Evolutionary conservation across 1,140 invertebrate genomes (phyloP), one percentile per base, ranked within the genome.

Genomic region (Aphelenchoides fujianensis): DNA sequence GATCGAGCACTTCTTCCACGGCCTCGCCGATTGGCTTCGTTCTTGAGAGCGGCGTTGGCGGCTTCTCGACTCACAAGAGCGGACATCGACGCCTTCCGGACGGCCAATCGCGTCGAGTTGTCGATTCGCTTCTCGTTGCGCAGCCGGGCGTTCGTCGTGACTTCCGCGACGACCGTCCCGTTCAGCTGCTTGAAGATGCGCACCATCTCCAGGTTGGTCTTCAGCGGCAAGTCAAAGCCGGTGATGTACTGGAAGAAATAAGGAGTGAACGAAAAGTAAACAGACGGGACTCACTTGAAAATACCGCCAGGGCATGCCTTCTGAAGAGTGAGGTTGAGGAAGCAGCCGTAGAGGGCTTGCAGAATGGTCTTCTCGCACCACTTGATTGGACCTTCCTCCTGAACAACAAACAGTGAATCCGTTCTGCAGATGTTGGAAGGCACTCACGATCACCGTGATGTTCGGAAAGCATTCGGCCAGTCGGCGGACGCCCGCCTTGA

Each of bases 121-220:
- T 57, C 28, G 19, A 79, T 7, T 72, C 41, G 9, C 12, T 63
- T 35, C 9, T 77, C 55, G 63, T 55, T 63, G 30, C 5, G 5
- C 57, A 2, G 0, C 19, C 0, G 7, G 30, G 19, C 66, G 2
- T n/a, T 31, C 32, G 23, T n/a, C 3, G 41, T 61, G 28, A 31
- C 5, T 16, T 31, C 61, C 53, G 3, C 63, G 30, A 31, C 69
- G n/a, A 32, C 71, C 1, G 74, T 27, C 7, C 73, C 73, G 31
- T 74, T 74, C 54, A 69, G 53, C 12, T 73, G 19, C 55, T 74
- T 74, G 35, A 74, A 72, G 19, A 74, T 76, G 30, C 37, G 5
- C 2, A 74, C 73, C 73, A 74, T 74, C 61, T 74, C 74, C 35
- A 75, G 54, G 48, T 74, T 74, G 1, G 73, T 74, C 67, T 71